Conservation (phyloP, 2,888 invertebrate genomes). For the Chrysolina oricalcia region DNA sequence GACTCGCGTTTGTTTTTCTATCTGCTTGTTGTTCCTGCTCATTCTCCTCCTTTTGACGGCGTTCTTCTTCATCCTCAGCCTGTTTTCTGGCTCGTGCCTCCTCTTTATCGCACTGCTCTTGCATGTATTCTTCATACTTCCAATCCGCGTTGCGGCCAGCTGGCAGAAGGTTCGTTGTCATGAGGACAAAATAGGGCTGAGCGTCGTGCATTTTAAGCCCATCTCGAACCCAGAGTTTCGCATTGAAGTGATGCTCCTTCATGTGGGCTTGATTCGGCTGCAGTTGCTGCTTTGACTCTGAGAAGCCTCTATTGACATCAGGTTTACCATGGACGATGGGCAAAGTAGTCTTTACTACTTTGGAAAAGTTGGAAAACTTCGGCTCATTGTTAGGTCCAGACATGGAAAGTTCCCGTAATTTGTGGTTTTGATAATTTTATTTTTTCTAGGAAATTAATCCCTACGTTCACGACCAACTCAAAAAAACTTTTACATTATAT, state of each 20-base stretch:
- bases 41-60: not conserved
- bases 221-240: conserved; percentile 8
- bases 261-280: conserved; percentile 6
- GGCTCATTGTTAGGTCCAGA: too few species aligned
- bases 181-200: not conserved
- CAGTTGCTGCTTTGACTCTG: too few species aligned
- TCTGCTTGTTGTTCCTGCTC: not conserved
- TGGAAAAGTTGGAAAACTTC: not conserved
- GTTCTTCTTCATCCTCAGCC: conserved; percentile 1
- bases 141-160: not conserved
- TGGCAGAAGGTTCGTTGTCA: not conserved
- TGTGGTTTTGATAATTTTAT: too few species aligned
- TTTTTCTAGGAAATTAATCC: too few species aligned
- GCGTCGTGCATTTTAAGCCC: conserved; percentile 1
- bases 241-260: not conserved
- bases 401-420: too few species aligned
- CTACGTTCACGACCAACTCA: too few species aligned
- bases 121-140: conserved; percentile 12
- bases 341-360: not conserved
- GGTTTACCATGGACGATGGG: not conserved
- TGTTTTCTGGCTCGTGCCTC: conserved; percentile 21
- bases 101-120: conserved; percentile 24
- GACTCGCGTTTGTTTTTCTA: not conserved
- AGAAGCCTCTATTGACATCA: too few species aligned
- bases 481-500: too few species aligned